These are phyloP conservation scores for Unio pictorum DNA, from an alignment of 2,888 invertebrate species.

Conservation along the genomic window DNA sequence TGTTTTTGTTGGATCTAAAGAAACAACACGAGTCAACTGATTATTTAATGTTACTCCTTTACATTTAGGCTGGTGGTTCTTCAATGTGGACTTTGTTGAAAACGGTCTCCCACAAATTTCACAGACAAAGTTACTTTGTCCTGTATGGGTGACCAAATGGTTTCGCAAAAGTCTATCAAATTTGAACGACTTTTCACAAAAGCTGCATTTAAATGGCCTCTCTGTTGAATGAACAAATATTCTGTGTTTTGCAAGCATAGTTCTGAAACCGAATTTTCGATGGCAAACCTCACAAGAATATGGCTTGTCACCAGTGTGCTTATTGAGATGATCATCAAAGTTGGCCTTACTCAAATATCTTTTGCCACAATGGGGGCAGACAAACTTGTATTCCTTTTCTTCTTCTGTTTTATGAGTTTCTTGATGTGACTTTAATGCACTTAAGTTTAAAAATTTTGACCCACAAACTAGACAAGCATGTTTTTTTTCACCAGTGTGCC, in stretches of 20 bases:
- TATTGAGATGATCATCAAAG: slow-evolving; percentile 53
- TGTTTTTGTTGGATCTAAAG: slow-evolving; percentile 3
- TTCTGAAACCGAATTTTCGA: slow-evolving; percentile 46
- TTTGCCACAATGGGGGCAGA: slow-evolving; percentile 48
- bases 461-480: slow-evolving; percentile 1
- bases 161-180: slow-evolving; percentile 40
- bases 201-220: slow-evolving; percentile 45
- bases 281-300: slow-evolving; percentile 49
- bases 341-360: slow-evolving; percentile 41
- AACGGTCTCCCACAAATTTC: slow-evolving; percentile 37
- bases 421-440: slow-evolving; percentile 41
- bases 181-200: slow-evolving; percentile 53
- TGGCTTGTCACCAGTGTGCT: slow-evolving; percentile 55
- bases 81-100: slow-evolving; percentile 34
- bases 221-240: slow-evolving; percentile 44
- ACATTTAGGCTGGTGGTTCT: slow-evolving; percentile 43
- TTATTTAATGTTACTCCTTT: slow-evolving; percentile 13
- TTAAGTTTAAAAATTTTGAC: slow-evolving; percentile 23
- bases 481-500: neutral
- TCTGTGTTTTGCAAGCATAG: slow-evolving; percentile 49
- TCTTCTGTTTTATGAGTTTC: slow-evolving; percentile 49
- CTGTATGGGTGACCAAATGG: slow-evolving; percentile 49
- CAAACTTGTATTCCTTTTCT: slow-evolving; percentile 41
- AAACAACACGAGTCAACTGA: neutral
- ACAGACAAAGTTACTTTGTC: slow-evolving; percentile 43